Conservation (phyloP, 2,113 vertebrate species). For the Cranoglanis bouderius region DNA sequence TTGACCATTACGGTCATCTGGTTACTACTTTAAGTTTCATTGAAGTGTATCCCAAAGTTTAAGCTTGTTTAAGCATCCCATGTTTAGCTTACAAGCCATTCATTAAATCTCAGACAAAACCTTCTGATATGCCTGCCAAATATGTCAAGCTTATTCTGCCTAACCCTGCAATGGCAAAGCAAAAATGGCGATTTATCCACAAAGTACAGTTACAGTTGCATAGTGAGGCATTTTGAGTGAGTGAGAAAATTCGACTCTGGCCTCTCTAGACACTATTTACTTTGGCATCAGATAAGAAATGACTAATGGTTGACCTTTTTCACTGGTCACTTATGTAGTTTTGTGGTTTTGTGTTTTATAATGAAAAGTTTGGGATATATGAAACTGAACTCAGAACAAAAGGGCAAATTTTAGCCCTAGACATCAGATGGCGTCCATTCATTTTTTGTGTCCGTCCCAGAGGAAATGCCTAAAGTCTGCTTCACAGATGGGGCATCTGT, state of each 20-base stretch:
- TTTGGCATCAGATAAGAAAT: background rate
- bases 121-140: constrained; percentile 16
- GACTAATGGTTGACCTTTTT: background rate
- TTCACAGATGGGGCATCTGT: constrained; percentile 32
- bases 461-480: constrained; percentile 31
- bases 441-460: constrained; percentile 29
- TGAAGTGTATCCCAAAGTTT: background rate
- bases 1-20: too few species aligned
- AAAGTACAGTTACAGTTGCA: constrained; percentile 2
- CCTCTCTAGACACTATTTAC: background rate
- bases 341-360: background rate
- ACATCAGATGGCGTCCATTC: constrained; percentile 46
- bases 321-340: background rate
- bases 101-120: background rate
- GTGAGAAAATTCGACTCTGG: constrained; percentile 20
- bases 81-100: background rate
- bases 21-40: background rate
- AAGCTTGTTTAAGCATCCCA: too few species aligned
- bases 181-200: background rate
- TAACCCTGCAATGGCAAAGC: constrained; percentile 8
- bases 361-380: background rate
- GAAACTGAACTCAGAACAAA: constrained; percentile 28
- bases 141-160: background rate
- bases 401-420: constrained; percentile 9
- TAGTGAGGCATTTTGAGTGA: constrained; percentile 13